Evolutionary conservation across 2,888 invertebrate genomes (phyloP), one percentile per base, ranked within the genome.

Genomic region (Anoncus sp.): DNA sequence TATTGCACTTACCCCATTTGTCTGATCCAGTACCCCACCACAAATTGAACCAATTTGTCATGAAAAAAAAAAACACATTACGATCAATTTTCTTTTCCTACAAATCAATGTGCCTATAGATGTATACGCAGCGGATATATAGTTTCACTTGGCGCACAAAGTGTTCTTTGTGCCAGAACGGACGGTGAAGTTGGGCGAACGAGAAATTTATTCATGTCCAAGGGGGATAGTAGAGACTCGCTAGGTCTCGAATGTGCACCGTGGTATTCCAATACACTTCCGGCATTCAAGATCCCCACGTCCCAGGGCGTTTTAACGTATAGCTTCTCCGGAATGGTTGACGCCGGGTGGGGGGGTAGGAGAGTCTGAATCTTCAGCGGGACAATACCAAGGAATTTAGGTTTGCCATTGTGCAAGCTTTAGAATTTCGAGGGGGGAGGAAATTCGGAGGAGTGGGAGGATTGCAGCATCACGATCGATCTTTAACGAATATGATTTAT

Each of bases 401-500:
- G 18, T 63, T 35, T 62, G 67, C 75, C 59, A 75, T 75, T 67
- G 75, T 78, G n/a, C 20, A 47, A 31, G 53, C 47, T 38, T 59
- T 24, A 1, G 27, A 43, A 45, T 43, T 5, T 31, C 22, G 38
- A 9, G 31, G 24, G 49, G 40, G 31, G 24, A 40, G 40, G 22
- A 67, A 59, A 38, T 57, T 16, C 38, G 22, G n/a, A 40, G 14
- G 22, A 10, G 5, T 3, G 20, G 35, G 62, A 24, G 43, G 3
- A 38, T 4, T 20, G 20, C 38, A 53, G 57, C 24, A 14, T 27
- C 18, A 27, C 55, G 79, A 75, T 79, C 79, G 79, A 77, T 79
- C 66, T 31, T 53, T 38, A 57, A 78, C 75, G 69, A 47, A 73
- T 77, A 79, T 86, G 88, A 88, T 88, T 87, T 86, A 88, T 88